A percentile compares a stretch with the other conserved stretches of the same genome.
These are phyloP conservation scores for Athene cunicularia DNA, from an alignment of 2,113 vertebrate genomes.

Conservation along the genomic window DNA sequence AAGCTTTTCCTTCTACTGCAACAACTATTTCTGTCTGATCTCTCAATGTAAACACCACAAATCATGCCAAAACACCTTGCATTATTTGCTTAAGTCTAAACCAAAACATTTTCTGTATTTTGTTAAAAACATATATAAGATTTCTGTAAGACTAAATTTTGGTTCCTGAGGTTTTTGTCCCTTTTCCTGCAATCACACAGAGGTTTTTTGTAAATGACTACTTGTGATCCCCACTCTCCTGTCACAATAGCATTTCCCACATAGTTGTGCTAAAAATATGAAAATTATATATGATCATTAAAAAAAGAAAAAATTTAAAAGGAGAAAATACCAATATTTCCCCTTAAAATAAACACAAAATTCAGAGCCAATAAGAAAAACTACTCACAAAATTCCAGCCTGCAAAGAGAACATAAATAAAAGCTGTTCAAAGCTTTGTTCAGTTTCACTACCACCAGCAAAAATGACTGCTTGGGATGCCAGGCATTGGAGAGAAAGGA, in stretches of 20 bases:
- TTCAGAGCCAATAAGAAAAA: neutral
- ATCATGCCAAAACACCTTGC: neutral
- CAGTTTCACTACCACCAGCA: neutral
- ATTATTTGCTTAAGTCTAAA: neutral
- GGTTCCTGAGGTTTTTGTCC: fast-evolving
- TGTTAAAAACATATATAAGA: neutral
- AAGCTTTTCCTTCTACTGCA: neutral
- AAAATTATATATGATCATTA: neutral
- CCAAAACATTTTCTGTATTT: neutral
- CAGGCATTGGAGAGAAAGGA: neutral
- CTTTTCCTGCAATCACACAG: neutral
- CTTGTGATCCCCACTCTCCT: neutral
- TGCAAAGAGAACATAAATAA: neutral
- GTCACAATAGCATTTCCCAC: neutral
- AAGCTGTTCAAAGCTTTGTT: conserved; percentile 10
- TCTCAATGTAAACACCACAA: neutral
- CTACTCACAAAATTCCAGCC: neutral
- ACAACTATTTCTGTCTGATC: neutral
- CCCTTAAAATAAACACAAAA: neutral
- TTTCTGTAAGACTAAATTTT: neutral
- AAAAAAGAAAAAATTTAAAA: neutral
- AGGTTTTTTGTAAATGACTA: neutral
- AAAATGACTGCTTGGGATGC: conserved; percentile 7
- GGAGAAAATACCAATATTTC: neutral
- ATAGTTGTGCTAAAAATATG: neutral